phyloP scores from a whole-genome alignment of 2,888 invertebrate species.

The Apeira syringaria region DNA sequence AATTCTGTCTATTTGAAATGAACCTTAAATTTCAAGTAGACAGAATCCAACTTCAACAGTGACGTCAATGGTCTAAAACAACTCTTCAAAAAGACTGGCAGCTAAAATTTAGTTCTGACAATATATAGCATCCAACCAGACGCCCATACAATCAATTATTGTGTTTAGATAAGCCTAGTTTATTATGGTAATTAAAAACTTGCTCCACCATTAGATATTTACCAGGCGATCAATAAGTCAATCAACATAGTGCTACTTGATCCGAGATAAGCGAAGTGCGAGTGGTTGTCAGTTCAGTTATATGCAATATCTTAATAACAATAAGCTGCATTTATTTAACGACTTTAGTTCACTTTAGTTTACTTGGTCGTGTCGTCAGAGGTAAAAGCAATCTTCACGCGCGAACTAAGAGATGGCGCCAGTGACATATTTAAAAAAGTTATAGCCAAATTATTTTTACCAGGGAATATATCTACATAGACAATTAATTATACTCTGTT shows the following conservation, averaged over 20 bases:
- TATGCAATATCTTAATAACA: conserved; percentile 26
- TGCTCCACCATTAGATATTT: conserved; percentile 24
- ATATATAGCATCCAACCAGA: conserved; percentile 3
- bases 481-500: no score
- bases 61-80: no score
- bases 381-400: no score
- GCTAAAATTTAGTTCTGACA: no score
- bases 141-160: conserved; percentile 23
- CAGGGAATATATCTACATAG: no score
- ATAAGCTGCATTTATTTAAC: conserved; percentile 6
- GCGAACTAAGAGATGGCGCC: no score
- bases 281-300: conserved; percentile 30
- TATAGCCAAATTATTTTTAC: no score
- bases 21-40: no score
- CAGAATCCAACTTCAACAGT: no score
- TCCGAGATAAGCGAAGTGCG: conserved; percentile 36
- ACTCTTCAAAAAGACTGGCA: no score
- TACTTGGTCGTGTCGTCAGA: not conserved
- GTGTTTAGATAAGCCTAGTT: conserved; percentile 23
- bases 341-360: conserved; percentile 5
- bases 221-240: conserved; percentile 29
- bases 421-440: no score
- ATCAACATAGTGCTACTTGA: conserved; percentile 34
- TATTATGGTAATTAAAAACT: conserved; percentile 30
- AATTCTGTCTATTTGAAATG: no score